Conservation (phyloP, 2,797 vertebrate genomes). For the Takifugu ocellatus region DNA sequence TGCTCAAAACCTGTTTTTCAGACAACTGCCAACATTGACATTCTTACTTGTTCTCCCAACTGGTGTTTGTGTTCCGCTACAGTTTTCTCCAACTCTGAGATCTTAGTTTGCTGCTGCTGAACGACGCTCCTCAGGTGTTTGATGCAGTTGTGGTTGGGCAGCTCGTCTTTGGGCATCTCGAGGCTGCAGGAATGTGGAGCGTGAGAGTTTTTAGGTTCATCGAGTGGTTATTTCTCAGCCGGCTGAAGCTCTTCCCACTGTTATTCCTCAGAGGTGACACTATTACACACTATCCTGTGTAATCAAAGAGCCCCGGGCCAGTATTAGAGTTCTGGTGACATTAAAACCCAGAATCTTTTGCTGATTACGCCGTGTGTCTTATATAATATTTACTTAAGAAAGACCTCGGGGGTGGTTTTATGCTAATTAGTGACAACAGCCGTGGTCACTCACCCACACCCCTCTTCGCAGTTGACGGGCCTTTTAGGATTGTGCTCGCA, state of each 20-base stretch:
- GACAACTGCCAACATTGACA: neutral
- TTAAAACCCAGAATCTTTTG: too few relatives aligned
- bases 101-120: slow-evolving; percentile 91
- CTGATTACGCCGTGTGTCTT: too few relatives aligned
- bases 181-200: slow-evolving; percentile 69
- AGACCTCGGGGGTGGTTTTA: too few relatives aligned
- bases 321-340: too few relatives aligned
- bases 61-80: slow-evolving; percentile 95
- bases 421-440: too few relatives aligned
- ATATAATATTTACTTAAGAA: too few relatives aligned
- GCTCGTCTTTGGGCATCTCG: slow-evolving; percentile 98
- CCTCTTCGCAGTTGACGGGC: slow-evolving; percentile 94
- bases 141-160: slow-evolving; percentile 94
- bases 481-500: slow-evolving; percentile 98
- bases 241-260: too few relatives aligned
- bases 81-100: slow-evolving; percentile 92
- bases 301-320: too few relatives aligned
- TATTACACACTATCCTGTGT: too few relatives aligned
- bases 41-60: slow-evolving; percentile 89
- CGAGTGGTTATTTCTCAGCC: too few relatives aligned
- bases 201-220: too few relatives aligned
- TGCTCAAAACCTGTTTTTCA: neutral
- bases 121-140: slow-evolving; percentile 92
- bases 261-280: neutral
- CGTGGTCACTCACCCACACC: slow-evolving; percentile 86